A percentile compares a stretch with the other conserved stretches of the same genome.
phyloP scores from a whole-genome alignment of 2,888 invertebrate genomes.

The Hirtodrosophila confusa region DNA sequence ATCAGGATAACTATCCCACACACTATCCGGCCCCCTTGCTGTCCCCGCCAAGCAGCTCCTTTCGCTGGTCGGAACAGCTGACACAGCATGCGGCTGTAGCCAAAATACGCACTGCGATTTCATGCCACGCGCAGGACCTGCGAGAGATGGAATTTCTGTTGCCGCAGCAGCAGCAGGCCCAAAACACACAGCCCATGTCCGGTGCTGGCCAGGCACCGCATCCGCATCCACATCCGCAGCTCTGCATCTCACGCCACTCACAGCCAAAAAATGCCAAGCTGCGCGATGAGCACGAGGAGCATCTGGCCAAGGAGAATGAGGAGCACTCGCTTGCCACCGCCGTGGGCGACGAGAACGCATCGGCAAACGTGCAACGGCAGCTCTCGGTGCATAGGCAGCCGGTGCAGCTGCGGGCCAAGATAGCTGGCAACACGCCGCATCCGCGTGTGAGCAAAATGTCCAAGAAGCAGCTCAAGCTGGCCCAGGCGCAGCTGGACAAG shows the following conservation, averaged over 20 bases:
- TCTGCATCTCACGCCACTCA: conserved; percentile 76
- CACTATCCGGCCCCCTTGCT: conserved; percentile 48
- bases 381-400: conserved; percentile 75
- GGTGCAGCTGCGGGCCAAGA: conserved; percentile 60
- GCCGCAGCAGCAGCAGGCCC: conserved; percentile 50
- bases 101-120: conserved; percentile 77
- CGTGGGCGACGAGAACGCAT: conserved; percentile 63
- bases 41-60: conserved; percentile 43
- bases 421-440: conserved; percentile 78
- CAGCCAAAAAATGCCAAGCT: conserved; percentile 69
- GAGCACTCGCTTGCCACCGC: conserved; percentile 6
- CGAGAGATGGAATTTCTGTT: conserved; percentile 84
- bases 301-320: conserved; percentile 3
- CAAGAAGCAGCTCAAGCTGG: conserved; percentile 89
- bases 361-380: conserved; percentile 63
- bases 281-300: conserved; percentile 47
- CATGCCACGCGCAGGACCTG: conserved; percentile 73
- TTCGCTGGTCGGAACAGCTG: conserved; percentile 80
- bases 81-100: conserved; percentile 78
- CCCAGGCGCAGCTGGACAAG: conserved; percentile 90
- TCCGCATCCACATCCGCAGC: conserved; percentile 83
- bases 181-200: neutral
- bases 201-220: conserved; percentile 27
- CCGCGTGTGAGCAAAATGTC: conserved; percentile 85
- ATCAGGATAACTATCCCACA: conserved; percentile 63